Conservation (phyloP, 2,113 vertebrate species). For the Semnopithecus entellus region DNA sequence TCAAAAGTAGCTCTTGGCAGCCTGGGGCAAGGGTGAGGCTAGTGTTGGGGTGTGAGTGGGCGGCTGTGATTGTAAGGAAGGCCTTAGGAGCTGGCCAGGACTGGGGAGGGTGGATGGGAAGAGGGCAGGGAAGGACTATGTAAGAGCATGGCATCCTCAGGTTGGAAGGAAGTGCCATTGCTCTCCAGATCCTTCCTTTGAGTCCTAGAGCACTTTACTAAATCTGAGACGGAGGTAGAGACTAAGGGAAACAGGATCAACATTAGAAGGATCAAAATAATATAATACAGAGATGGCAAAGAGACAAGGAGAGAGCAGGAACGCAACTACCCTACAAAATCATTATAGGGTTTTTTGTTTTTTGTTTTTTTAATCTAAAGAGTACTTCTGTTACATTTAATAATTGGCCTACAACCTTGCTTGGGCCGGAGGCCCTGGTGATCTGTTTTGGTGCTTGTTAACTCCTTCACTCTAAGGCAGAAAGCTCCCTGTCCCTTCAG, state of each 20-base stretch:
- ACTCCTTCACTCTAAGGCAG: constrained; percentile 32
- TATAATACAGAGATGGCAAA: neutral
- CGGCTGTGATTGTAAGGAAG: neutral
- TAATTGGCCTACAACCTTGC: neutral
- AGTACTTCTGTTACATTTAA: constrained; percentile 29
- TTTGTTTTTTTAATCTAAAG: neutral
- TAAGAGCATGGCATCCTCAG: neutral
- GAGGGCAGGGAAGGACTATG: neutral
- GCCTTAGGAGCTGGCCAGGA: neutral
- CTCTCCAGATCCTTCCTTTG: neutral
- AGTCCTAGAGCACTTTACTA: neutral
- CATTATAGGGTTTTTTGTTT: neutral
- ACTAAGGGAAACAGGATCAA: neutral
- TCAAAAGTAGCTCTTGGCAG: constrained; percentile 70
- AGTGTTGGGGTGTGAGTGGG: neutral
- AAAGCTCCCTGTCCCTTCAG: neutral
- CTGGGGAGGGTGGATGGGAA: neutral
- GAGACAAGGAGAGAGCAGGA: neutral
- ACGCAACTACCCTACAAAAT: neutral
- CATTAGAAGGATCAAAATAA: neutral
- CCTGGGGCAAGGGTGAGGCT: constrained; percentile 66
- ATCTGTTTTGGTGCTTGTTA: neutral
- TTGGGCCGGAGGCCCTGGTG: neutral
- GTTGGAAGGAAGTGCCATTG: neutral
- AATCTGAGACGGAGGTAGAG: constrained; percentile 7